Conservation (phyloP, 2,888 invertebrate species). For the Dioctria linearis region DNA sequence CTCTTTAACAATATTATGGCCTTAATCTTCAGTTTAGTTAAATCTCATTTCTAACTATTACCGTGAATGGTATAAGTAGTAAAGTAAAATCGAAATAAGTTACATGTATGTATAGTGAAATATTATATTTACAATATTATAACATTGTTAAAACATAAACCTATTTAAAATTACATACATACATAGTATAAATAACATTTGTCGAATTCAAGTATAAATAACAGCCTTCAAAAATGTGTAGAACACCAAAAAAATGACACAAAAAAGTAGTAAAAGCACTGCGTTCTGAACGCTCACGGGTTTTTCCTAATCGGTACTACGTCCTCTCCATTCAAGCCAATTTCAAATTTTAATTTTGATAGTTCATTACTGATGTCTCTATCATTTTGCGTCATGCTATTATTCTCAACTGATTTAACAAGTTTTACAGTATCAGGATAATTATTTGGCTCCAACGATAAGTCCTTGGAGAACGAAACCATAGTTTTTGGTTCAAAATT, state of each 20-base stretch:
- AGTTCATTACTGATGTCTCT: slow-evolving; percentile 64
- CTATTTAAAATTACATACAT: slow-evolving; percentile 4
- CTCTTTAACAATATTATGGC: no score
- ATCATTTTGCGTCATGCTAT: slow-evolving; percentile 54
- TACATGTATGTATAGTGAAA: neutral
- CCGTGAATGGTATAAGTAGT: no score
- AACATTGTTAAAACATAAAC: neutral
- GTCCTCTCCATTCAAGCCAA: slow-evolving; percentile 65
- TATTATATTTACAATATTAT: slow-evolving; percentile 7
- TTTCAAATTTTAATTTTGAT: slow-evolving; percentile 68
- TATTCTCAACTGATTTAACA: slow-evolving; percentile 56
- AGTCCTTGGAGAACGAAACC: slow-evolving; percentile 68
- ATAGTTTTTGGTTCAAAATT: slow-evolving; percentile 67
- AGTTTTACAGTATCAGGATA: slow-evolving; percentile 68
- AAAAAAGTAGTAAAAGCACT: neutral
- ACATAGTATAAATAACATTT: slow-evolving; percentile 32
- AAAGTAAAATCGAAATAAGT: no score
- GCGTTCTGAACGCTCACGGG: neutral
- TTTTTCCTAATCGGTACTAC: slow-evolving; percentile 64
- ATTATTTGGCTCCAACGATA: slow-evolving; percentile 66
- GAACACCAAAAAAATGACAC: neutral
- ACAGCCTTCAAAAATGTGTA: slow-evolving; percentile 32
- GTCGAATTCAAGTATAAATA: slow-evolving; percentile 1
- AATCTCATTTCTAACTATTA: no score
- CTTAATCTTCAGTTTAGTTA: no score